Base-by-base conservation (phyloP, 1,140 invertebrate species). In the Hylaeus volcanicus region DNA sequence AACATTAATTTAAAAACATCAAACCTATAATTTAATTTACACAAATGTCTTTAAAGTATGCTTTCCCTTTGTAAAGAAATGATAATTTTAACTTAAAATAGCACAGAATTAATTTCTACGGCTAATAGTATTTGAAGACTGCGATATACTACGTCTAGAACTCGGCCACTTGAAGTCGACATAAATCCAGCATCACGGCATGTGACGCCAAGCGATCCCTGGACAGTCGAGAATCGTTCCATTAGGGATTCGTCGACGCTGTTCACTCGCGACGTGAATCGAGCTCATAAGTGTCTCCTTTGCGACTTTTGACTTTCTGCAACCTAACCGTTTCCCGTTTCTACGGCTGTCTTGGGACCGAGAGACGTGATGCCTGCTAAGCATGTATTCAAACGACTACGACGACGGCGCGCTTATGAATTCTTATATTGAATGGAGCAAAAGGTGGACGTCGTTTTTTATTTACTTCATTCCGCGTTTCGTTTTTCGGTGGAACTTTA, bases 301-400 rank as follows among this genome's bases (percentile, higher is more conserved):
- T 2, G 5, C 41, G 60, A 65, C 74, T 56, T 74, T 2, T 71
- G n/a, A 75, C 72, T 39, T 80, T 63, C 61, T 1, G 14, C 48
- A 3, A n/a, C 14, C 61, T 53, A 61, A 74, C 45, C 63, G 12
- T 39, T 74, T 74, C 26, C 51, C 72, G 43, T 53, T 48, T 41
- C 14, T 15, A 66, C 68, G 64, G 60, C 4, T 12, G 71, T n/a
- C 55, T 48, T 0, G 68, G n/a, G 69, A 71, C 2, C 61, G 26
- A n/a, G 2, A 12, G 37, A 48, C 15, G 65, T 9, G 15, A 75
- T 68, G 64, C 14, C 39, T 15, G 43, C 5, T 15, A 37, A 43
- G 8, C 37, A 73, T 78, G 75, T 74, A 79, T 64, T 69, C 63
- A 9, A 74, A 85, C 71, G 51, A 79, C 14, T 78, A 74, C 72